Base-by-base conservation (phyloP, 2,888 invertebrate genomes). In the Clunio marinus region DNA sequence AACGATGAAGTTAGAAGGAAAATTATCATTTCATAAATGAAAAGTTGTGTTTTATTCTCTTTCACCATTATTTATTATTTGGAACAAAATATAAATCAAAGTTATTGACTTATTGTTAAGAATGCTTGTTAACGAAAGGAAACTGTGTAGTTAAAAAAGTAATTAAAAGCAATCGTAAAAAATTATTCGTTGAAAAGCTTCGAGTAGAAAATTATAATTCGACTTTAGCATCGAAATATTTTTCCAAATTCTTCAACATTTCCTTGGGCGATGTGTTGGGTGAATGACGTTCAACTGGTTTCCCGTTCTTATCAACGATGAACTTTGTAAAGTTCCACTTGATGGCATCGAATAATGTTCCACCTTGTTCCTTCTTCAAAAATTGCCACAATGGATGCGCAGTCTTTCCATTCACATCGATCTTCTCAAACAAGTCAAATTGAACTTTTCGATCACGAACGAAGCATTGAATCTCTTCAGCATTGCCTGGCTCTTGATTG, bases 281-380 rank as follows among this genome's bases (percentile, higher is more conserved):
- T 0, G 83, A 85, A 71, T 85, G 84, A 69, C 89, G 80, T 71
- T 85, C 86, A 7, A 88, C 86, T 0, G 88, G 87, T 32, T 84
- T 79, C 0, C 92, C 92, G 69, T 88, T 79, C 73, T 83, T 86
- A 75, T 92, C 86, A 25, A 93, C 80, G 37, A 94, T 81, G 77
- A 93, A 94, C 77, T 94, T 94, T 1, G 91, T 87, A 76, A 92
- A 94, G 78, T 94, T 94, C 93, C 93, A 94, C 75, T 92, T 93
- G 72, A 93, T 89, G 71, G 84, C 84, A 75, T 88, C 81, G 0
- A 82, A 83, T 1, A 84, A 68, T 0, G 77, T 81, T 0, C 83
- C 84, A 73, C 79, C 78, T 74, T 82, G 79, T 72, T 82, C 82
- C 66, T 78, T 74, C 75, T 89, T 88, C 70, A 89, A 77, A 73